These are phyloP conservation scores for Aepyceros melampus DNA, from an alignment of 2,113 vertebrate genomes.

Conservation along the genomic window DNA sequence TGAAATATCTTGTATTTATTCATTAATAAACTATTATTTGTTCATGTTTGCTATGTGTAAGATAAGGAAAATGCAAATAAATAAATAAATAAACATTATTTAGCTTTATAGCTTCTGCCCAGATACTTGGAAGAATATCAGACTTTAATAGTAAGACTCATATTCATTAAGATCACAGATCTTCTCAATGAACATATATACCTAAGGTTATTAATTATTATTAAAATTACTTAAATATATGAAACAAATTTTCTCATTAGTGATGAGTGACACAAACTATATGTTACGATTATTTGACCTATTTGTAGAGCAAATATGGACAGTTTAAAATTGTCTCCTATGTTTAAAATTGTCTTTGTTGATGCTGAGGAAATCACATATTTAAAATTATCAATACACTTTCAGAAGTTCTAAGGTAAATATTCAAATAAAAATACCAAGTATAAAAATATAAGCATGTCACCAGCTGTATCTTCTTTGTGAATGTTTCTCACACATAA, in stretches of 20 bases:
- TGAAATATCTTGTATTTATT: not conserved
- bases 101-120: not conserved
- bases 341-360: conserved; percentile 2
- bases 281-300: not conserved
- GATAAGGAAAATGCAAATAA: not conserved
- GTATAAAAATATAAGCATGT: not conserved
- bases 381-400: not conserved
- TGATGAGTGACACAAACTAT: not conserved
- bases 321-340: not conserved
- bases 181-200: not conserved
- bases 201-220: not conserved
- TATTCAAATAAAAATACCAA: not conserved
- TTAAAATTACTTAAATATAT: conserved; percentile 2
- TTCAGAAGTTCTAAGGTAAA: not conserved
- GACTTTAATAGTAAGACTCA: not conserved
- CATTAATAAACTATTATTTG: not conserved
- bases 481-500: not conserved
- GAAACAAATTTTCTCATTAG: not conserved
- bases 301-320: not conserved
- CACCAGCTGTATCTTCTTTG: not conserved
- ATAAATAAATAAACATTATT: not conserved
- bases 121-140: not conserved
- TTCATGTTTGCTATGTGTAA: not conserved
- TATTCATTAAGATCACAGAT: not conserved
- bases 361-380: not conserved